phyloP scores from a whole-genome alignment of 2,888 invertebrate genomes.

The Nephrotoma appendiculata region DNA sequence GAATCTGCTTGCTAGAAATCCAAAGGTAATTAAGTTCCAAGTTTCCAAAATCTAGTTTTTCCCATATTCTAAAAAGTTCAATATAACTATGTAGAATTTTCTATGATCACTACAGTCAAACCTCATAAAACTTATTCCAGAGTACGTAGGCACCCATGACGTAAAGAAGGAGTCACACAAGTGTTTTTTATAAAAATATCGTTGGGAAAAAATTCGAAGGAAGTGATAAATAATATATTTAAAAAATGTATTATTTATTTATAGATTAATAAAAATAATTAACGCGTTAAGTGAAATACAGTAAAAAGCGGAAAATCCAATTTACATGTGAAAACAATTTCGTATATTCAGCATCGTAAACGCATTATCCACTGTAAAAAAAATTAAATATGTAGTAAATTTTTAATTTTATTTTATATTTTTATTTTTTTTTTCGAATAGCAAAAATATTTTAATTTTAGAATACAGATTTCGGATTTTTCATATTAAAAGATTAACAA shows the following conservation, averaged over 20 bases:
- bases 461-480: slow-evolving; percentile 9
- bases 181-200: background rate
- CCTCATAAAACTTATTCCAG: background rate
- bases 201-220: background rate
- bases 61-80: no score
- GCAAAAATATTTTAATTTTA: slow-evolving; percentile 10
- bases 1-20: no score
- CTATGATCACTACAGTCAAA: no score
- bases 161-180: background rate
- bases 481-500: slow-evolving; percentile 1
- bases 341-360: background rate
- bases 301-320: background rate
- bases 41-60: no score
- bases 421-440: background rate
- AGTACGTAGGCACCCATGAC: background rate
- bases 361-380: background rate
- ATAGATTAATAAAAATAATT: background rate
- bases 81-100: no score
- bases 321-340: background rate
- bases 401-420: background rate
- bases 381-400: background rate
- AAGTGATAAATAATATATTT: background rate
- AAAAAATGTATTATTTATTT: background rate
- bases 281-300: background rate
- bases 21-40: no score